Base-by-base conservation (phyloP, 2,888 invertebrate genomes). In the Neocrepidodera transversa region DNA sequence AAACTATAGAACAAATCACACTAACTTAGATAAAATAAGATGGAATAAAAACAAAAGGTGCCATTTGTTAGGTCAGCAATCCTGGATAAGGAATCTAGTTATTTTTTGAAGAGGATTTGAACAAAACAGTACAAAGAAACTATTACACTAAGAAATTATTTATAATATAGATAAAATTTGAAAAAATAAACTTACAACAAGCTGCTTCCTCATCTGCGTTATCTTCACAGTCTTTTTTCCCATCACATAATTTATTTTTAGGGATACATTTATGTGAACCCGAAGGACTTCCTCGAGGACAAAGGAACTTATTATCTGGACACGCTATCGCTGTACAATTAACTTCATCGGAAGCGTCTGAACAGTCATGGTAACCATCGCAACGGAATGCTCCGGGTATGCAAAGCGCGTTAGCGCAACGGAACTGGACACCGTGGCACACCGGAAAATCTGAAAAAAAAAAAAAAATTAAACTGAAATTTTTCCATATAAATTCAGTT, bases 341-440 rank as follows among this genome's bases (percentile, higher is more conserved):
- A 66, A 86, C 85, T 75, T 95, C 95, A 78, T 95, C 95, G 10
- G 92, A 91, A 30, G 92, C 92, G 75, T 97, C 97, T 0, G 90
- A 86, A 80, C 98, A 98, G 80, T 98, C 97, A 63, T 88, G 85
- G 81, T 91, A 91, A 18, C 93, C 92, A 75, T 91, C 91, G 80
- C 93, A 93, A 77, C 89, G 91, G 80, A 90, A 93, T 47, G 87
- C 87, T 48, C 86, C 85, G 0, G 96, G 97, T 71, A 98, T 95
- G 80, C 98, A 98, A 8, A 95, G 85, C 0, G 92, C 91, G 81
- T 96, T 96, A 67, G 90, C 88, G 81, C 97, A 97, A 30, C 95
- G 87, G 81, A 96, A 97, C 82, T 97, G 96, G 1, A 92, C 92
- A 69, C 88, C 88, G 76, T 92, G 91, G 78, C 95, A 96, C 0